These are phyloP conservation scores for Hippasteria phrygiana DNA, from an alignment of 53 echinoderm and acorn worm species.

Conservation along the genomic window DNA sequence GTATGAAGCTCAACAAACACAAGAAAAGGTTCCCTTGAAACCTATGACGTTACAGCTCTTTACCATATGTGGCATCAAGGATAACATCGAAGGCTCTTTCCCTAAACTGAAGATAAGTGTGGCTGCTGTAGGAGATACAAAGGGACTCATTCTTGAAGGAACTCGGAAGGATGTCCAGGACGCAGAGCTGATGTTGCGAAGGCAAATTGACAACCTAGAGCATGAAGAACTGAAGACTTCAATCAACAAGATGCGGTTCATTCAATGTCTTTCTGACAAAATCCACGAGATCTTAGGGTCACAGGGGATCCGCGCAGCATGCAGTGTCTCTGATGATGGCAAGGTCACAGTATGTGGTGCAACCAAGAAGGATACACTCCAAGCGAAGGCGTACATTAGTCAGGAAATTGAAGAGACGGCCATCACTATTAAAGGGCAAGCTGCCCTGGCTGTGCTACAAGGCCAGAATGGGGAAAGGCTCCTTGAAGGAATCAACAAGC, in stretches of 20 bases:
- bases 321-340: constrained; percentile 20
- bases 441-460: constrained; percentile 20
- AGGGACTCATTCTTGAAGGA: constrained; percentile 36
- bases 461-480: background rate
- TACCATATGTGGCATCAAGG: constrained; percentile 35
- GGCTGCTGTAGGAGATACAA: background rate
- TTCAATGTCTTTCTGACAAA: constrained; percentile 6
- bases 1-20: constrained; percentile 38
- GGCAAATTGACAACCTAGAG: constrained; percentile 21
- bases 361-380: background rate
- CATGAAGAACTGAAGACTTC: background rate
- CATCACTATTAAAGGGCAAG: background rate
- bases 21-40: background rate
- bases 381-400: constrained; percentile 34
- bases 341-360: constrained; percentile 32
- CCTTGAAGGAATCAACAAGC: constrained; percentile 47
- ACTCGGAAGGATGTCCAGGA: constrained; percentile 36
- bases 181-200: constrained; percentile 24
- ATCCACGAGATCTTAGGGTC: constrained; percentile 59
- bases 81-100: constrained; percentile 5
- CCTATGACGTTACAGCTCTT: constrained; percentile 33
- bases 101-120: constrained; percentile 48
- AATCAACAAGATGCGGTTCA: constrained; percentile 24
- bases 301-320: constrained; percentile 31
- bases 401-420: constrained; percentile 25